These are phyloP conservation scores for Corapipo altera DNA, from an alignment of 2,113 vertebrate genomes.

Conservation along the genomic window DNA sequence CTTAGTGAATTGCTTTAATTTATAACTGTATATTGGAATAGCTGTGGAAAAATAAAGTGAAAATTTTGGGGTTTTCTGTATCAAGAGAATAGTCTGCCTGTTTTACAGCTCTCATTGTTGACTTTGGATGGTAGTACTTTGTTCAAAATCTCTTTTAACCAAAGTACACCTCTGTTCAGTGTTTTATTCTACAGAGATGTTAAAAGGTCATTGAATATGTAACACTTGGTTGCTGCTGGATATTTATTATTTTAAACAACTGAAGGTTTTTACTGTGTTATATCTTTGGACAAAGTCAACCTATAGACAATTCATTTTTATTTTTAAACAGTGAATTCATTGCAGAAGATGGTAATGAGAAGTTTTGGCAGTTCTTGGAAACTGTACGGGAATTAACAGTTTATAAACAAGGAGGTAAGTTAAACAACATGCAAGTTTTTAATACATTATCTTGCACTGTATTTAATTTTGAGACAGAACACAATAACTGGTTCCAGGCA, in stretches of 20 bases:
- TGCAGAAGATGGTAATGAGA: conserved; percentile 93
- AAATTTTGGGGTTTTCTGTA: background rate
- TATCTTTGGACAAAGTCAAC: background rate
- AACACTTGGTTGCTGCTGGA: background rate
- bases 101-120: background rate
- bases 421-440: background rate
- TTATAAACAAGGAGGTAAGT: conserved; percentile 90
- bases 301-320: conserved; percentile 34
- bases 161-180: background rate
- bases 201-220: background rate
- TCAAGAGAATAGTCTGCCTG: background rate
- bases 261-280: background rate
- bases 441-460: background rate
- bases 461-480: background rate
- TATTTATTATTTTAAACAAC: background rate
- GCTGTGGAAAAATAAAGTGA: background rate
- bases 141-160: background rate
- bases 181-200: background rate
- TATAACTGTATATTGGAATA: background rate
- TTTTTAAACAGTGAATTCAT: conserved; percentile 89
- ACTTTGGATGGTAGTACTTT: background rate
- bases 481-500: background rate
- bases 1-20: background rate
- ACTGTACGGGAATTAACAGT: conserved; percentile 92
- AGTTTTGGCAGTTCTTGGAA: conserved; percentile 98